phyloP scores from a whole-genome alignment of 2,797 vertebrate genomes.

The Leptatherina wallacei region DNA sequence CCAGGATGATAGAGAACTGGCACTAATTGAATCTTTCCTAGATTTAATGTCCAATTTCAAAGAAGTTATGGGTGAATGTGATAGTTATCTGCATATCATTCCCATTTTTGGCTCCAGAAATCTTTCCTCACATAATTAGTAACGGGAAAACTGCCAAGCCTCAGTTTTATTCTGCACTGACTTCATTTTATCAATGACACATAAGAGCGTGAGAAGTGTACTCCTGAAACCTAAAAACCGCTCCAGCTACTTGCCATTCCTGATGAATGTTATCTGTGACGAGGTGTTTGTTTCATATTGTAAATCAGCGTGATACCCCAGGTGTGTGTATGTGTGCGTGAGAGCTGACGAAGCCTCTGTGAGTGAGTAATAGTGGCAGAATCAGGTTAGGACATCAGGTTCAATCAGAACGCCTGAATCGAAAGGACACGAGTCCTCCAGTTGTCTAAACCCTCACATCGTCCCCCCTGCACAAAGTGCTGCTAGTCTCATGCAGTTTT shows the following conservation, averaged over 20 bases:
- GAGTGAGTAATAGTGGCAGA: slow-evolving; percentile 73
- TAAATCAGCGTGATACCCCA: slow-evolving; percentile 50
- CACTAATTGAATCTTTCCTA: slow-evolving; percentile 39
- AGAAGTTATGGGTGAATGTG: slow-evolving; percentile 28
- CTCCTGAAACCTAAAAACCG: slow-evolving; percentile 28
- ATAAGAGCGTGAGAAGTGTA: slow-evolving; percentile 25
- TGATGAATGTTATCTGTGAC: slow-evolving; percentile 36
- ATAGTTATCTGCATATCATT: slow-evolving; percentile 43
- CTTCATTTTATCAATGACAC: slow-evolving; percentile 36
- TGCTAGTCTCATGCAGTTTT: slow-evolving; percentile 57
- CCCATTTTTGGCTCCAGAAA: slow-evolving; percentile 43
- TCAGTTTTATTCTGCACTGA: slow-evolving; percentile 23
- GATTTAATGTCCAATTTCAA: slow-evolving; percentile 50
- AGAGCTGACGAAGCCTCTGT: slow-evolving; percentile 27
- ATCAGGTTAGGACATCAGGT: slow-evolving; percentile 64
- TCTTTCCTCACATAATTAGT: slow-evolving; percentile 50
- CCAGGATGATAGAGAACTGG: slow-evolving; percentile 18
- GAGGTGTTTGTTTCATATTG: slow-evolving; percentile 46
- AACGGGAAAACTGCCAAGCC: slow-evolving; percentile 43
- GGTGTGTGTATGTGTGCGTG: slow-evolving; percentile 45
- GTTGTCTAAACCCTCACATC: slow-evolving; percentile 26
- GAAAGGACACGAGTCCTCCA: slow-evolving; percentile 51
- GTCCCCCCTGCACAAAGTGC: slow-evolving; percentile 42
- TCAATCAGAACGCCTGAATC: slow-evolving; percentile 64
- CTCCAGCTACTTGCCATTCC: slow-evolving; percentile 32